phyloP scores from a whole-genome alignment of 2,113 vertebrate genomes.

The Gnathonemus echidnorhynchus region DNA sequence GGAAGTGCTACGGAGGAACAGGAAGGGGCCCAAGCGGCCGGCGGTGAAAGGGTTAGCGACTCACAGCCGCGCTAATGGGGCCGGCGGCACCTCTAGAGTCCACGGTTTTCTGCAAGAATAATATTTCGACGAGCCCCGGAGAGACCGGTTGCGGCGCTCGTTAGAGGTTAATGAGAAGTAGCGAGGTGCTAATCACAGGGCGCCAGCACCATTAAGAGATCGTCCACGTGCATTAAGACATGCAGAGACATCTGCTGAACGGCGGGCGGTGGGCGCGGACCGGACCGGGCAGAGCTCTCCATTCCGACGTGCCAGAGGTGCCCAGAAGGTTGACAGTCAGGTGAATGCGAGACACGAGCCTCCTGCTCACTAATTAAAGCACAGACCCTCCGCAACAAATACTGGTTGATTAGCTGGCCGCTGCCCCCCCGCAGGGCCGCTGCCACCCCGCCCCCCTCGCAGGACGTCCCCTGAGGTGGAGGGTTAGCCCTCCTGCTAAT shows the following conservation, averaged over 20 bases:
- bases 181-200: slow-evolving; percentile 26
- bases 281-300: neutral
- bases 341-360: neutral
- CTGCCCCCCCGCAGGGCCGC: neutral
- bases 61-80: neutral
- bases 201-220: slow-evolving; percentile 20
- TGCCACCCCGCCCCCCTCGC: accelerated
- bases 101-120: slow-evolving; percentile 23
- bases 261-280: neutral
- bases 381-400: neutral
- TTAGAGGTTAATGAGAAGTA: slow-evolving; percentile 37
- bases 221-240: slow-evolving; percentile 28
- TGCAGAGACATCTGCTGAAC: neutral
- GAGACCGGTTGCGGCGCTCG: slow-evolving; percentile 16
- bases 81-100: neutral
- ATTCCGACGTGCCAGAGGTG: neutral
- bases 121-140: slow-evolving; percentile 20
- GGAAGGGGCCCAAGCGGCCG: neutral
- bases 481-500: neutral
- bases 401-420: neutral
- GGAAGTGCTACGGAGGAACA: neutral
- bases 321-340: neutral
- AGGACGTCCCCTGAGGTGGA: slow-evolving; percentile 2
- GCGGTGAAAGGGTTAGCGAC: neutral
- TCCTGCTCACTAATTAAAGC: neutral